Base-by-base conservation (phyloP, 2,888 invertebrate species). In the Syrista parreyssii region DNA sequence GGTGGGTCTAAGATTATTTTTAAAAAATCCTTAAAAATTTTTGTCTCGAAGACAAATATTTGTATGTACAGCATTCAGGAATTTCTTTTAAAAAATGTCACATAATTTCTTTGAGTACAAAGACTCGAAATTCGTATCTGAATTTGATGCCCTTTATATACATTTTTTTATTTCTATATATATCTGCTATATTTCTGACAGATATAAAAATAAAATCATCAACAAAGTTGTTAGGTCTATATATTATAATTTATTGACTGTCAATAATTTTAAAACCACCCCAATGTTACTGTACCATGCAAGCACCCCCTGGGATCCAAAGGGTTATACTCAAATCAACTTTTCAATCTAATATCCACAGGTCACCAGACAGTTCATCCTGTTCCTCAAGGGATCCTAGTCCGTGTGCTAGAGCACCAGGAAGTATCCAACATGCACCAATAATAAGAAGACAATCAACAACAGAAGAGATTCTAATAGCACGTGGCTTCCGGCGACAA, bases 381-480 rank as follows among this genome's bases (percentile, higher is more conserved):
- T 97, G 97, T 90, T 95, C 95, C 23, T 97, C 97, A 11, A 93
- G 97, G 76, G 97, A 97, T 89, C 97, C 96, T 1, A 97, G 97
- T 87, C 98, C 97, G 0, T 95, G 96, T 85, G 94, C 94, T 12
- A 91, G 95, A 11, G 92, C 93, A 36, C 92, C 92, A 68, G 86
- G 84, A 79, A 88, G 81, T 76, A 87, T 83, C 55, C 88, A 88
- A 76, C 88, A 88, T 73, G 89, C 92, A 68, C 96, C 97, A 12
- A 94, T 96, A 84, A 96, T 97, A 80, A 93, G 97, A 79, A 93
- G 97, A 79, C 97, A 97, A 92, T 97, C 97, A 36, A 97, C 97
- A 23, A 98, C 97, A 0, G 97, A 97, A 90, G 98, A 98, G 92
- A 98, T 98, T 86, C 92, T 98, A 69, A 97, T 97, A 87, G 97